Evolutionary conservation across 35 echinoderm and acorn worm genomes (phyloP), one percentile per base, ranked within the genome.

Genomic region (Amphiura filiformis): DNA sequence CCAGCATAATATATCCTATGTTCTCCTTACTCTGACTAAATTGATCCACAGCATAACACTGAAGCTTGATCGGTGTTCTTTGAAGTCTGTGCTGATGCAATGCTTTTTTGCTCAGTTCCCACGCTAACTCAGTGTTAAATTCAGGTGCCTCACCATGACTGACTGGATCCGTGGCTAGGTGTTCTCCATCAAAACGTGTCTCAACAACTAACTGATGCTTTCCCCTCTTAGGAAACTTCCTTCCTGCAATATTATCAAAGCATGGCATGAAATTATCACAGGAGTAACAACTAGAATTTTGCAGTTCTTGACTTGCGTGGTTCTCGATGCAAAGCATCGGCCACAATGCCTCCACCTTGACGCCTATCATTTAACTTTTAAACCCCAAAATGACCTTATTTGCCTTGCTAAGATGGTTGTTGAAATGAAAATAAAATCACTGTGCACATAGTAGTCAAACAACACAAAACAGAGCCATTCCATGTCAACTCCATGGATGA

Each of bases 41-140:
- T 5, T 81, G 18, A 56, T 89, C 86, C 23, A 91, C 85, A n/a
- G 88, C 76, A 84, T 88, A 97, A 42, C 95, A 97, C 22, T 91
- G 91, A 39, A 97, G 88, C 78, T 97, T 97, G 23, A 97, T 87
- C n/a, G 95, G 95, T 39, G 95, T 97, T 61, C 95, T 90, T 81
- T 97, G 95, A 34, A 97, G 39, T 31, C 89, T 89, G 38, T 97
- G 88, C 57, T 97, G 95, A 77, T 97, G 95, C 1, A 97, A 57
- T 39, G 83, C 84, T 35, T 97, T 97, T 81, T 91, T 97, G 80
- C 80, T 84, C 11, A 97, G 40, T 61, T 97, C 95, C 95, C 95
- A 97, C 31, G 95, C 95, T 23, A 97, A 86, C 61, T 97, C 95
- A 31, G 91, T 93, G 35, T 90, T 86, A 39, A 97, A 93, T 41